These are phyloP conservation scores for Nezara viridula DNA, from an alignment of 2,888 invertebrate species.

Conservation along the genomic window DNA sequence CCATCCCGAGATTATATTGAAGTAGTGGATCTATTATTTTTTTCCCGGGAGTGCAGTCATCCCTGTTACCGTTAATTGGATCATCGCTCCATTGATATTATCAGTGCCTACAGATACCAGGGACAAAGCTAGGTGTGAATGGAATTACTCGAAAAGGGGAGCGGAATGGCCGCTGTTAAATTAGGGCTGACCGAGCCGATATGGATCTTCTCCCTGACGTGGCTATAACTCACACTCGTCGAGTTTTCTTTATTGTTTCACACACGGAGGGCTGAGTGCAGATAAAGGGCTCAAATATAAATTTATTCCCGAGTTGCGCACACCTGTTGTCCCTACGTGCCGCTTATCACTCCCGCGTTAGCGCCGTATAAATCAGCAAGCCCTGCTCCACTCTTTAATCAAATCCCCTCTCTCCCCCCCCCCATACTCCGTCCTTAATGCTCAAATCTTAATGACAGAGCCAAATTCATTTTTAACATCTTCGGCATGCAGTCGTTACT, in stretches of 20 bases:
- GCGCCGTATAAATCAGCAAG: conserved; percentile 53
- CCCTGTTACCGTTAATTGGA: neutral
- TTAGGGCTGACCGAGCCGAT: conserved; percentile 27
- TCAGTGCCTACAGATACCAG: neutral
- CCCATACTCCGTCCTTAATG: neutral
- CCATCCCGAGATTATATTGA: too few species aligned
- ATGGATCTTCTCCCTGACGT: conserved; percentile 44
- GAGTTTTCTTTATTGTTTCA: conserved; percentile 53
- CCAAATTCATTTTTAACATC: conserved; percentile 48
- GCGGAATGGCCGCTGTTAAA: conserved; percentile 6
- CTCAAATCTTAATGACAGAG: conserved; percentile 26
- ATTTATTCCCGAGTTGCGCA: conserved; percentile 48
- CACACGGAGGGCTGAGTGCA: conserved; percentile 42
- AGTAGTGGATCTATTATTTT: too few species aligned
- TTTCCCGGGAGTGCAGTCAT: neutral
- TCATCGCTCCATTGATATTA: neutral
- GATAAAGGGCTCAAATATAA: conserved; percentile 55
- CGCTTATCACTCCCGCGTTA: conserved; percentile 52
- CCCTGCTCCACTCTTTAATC: conserved; percentile 50
- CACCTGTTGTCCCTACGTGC: conserved; percentile 55
- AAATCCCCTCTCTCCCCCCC: conserved; percentile 13
- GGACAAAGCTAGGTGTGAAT: neutral
- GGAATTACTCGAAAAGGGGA: neutral
- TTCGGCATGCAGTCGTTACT: conserved; percentile 13
- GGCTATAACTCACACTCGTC: conserved; percentile 51